phyloP scores from a whole-genome alignment of 2,797 vertebrate genomes.

The Gymnothorax javanicus region DNA sequence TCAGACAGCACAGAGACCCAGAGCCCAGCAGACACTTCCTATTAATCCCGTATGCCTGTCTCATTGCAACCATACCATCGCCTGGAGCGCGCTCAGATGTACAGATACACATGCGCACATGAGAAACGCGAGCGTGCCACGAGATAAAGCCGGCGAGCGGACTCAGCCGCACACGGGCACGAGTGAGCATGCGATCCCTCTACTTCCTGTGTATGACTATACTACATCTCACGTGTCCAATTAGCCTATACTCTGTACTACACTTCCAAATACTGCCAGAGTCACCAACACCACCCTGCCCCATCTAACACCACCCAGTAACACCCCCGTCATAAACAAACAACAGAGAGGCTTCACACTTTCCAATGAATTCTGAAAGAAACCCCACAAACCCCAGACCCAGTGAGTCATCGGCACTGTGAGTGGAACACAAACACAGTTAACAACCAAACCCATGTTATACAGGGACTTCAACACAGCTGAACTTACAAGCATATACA shows the following conservation, averaged over 20 bases:
- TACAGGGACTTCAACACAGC: neutral
- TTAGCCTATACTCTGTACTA: neutral
- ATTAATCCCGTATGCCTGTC: conserved; percentile 7
- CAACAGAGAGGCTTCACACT: neutral
- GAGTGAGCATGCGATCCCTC: neutral
- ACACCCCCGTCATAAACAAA: neutral
- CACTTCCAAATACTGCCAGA: neutral
- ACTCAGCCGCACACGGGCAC: neutral
- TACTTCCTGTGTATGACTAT: neutral
- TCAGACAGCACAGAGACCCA: neutral
- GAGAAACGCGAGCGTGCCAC: neutral
- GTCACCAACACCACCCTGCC: neutral
- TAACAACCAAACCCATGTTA: neutral
- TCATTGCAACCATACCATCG: conserved; percentile 4
- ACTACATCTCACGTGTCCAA: neutral
- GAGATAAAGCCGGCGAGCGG: neutral
- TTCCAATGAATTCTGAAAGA: neutral
- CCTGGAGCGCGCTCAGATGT: neutral
- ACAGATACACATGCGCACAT: neutral
- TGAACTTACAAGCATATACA: neutral
- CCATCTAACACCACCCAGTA: neutral
- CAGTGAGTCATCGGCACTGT: neutral
- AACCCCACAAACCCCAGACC: neutral
- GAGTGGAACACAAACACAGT: neutral
- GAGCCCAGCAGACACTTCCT: conserved; percentile 11